Evolutionary conservation across 1,140 invertebrate genomes (phyloP).

Genomic region (Camponotus pennsylvanicus): DNA sequence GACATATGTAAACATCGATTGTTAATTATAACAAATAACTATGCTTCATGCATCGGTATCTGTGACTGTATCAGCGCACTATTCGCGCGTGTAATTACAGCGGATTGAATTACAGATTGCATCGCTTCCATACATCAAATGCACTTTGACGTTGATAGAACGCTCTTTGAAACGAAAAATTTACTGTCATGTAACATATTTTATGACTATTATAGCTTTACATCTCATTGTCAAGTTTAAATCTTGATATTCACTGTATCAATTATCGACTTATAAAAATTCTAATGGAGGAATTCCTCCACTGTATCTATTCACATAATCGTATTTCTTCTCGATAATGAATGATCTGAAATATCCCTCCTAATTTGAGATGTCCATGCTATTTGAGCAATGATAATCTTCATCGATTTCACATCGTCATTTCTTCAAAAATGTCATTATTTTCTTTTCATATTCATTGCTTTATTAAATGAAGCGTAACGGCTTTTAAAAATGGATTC

Average conservation of each 20-base stretch:
- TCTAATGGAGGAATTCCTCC: background rate
- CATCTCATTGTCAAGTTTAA: slow-evolving; percentile 28
- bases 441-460: background rate
- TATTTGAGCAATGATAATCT: background rate
- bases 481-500: background rate
- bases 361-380: no score
- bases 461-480: background rate
- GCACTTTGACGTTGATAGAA: background rate
- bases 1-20: background rate
- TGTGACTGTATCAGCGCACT: slow-evolving; percentile 18
- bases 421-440: slow-evolving; percentile 20
- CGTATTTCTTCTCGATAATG: background rate
- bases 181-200: background rate
- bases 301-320: background rate
- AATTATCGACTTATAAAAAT: background rate
- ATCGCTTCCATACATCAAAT: slow-evolving; percentile 35
- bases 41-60: slow-evolving; percentile 12
- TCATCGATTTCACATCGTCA: background rate
- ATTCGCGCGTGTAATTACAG: slow-evolving; percentile 52
- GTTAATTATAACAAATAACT: slow-evolving; percentile 23
- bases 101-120: slow-evolving; percentile 52
- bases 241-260: slow-evolving; percentile 22
- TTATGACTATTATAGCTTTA: background rate
- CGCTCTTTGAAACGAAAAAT: background rate
- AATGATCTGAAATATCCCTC: background rate